Evolutionary conservation across 2,888 invertebrate species (phyloP).

Genomic region (Dugesia japonica): DNA sequence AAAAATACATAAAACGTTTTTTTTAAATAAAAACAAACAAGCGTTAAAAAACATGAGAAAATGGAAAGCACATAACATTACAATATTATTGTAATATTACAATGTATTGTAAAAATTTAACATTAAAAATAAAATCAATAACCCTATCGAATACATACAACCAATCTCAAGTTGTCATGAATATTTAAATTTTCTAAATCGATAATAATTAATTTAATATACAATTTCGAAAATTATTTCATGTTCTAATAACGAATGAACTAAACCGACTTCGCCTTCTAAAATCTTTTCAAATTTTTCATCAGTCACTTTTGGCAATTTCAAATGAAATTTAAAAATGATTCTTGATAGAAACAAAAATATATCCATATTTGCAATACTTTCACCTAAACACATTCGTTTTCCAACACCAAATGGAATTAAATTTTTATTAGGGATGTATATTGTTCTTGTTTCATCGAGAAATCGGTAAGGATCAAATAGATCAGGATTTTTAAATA

Average conservation of each 20-base stretch:
- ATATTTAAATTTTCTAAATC: too few relatives aligned
- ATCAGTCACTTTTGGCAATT: neutral
- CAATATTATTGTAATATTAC: too few relatives aligned
- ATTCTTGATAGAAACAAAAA: slow-evolving; percentile 34
- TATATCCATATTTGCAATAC: slow-evolving; percentile 31
- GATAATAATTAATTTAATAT: too few relatives aligned
- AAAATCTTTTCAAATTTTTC: neutral
- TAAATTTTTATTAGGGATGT: slow-evolving; percentile 26
- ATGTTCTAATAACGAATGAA: neutral
- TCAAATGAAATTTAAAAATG: neutral
- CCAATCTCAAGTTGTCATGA: too few relatives aligned
- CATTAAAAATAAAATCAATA: too few relatives aligned
- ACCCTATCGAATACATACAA: too few relatives aligned
- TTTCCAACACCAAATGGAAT: slow-evolving; percentile 32
- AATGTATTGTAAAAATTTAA: too few relatives aligned
- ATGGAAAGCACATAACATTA: too few relatives aligned
- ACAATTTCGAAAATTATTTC: neutral
- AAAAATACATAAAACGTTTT: too few relatives aligned
- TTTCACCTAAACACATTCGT: slow-evolving; percentile 33
- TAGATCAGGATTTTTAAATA: slow-evolving; percentile 30
- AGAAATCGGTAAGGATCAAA: slow-evolving; percentile 33
- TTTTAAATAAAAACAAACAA: too few relatives aligned
- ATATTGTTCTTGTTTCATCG: neutral
- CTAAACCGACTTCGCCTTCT: neutral
- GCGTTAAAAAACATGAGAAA: too few relatives aligned